These are phyloP conservation scores for Megalopta genalis DNA, from an alignment of 1,140 invertebrate species.

Conservation along the genomic window DNA sequence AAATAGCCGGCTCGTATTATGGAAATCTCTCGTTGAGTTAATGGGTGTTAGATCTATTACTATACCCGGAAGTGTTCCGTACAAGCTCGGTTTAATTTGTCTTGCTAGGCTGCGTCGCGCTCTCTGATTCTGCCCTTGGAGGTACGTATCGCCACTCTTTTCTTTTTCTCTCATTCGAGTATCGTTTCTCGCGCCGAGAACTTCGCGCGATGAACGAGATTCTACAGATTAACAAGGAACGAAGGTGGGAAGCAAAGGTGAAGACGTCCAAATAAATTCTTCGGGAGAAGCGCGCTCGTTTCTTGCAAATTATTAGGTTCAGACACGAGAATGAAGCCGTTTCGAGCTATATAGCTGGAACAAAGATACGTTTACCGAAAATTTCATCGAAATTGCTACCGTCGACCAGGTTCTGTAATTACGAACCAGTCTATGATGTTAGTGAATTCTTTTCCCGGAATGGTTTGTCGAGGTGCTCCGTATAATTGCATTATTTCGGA, in stretches of 20 bases:
- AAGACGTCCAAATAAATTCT: background rate
- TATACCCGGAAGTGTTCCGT: slow-evolving; percentile 36
- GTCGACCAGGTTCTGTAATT: no score
- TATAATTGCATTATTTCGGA: no score
- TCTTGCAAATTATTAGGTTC: slow-evolving; percentile 10
- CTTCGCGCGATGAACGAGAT: background rate
- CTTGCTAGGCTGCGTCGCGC: slow-evolving; percentile 11
- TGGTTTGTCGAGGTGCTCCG: no score
- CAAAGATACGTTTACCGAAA: no score
- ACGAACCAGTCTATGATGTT: no score
- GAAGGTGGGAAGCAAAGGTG: background rate
- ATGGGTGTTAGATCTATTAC: slow-evolving; percentile 43
- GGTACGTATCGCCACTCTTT: background rate
- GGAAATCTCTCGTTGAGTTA: slow-evolving; percentile 33
- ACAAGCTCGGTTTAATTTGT: slow-evolving; percentile 35
- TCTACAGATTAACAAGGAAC: background rate
- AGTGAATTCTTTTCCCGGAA: no score
- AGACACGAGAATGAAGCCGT: no score
- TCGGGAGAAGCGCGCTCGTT: background rate
- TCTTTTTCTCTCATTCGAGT: background rate
- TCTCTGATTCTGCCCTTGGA: slow-evolving; percentile 25
- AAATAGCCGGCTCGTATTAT: slow-evolving; percentile 28
- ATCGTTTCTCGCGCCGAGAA: background rate
- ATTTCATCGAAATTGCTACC: no score
- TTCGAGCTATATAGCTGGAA: no score